Evolutionary conservation across 2,888 invertebrate genomes (phyloP).

Genomic region (Hypolimnas misippus): DNA sequence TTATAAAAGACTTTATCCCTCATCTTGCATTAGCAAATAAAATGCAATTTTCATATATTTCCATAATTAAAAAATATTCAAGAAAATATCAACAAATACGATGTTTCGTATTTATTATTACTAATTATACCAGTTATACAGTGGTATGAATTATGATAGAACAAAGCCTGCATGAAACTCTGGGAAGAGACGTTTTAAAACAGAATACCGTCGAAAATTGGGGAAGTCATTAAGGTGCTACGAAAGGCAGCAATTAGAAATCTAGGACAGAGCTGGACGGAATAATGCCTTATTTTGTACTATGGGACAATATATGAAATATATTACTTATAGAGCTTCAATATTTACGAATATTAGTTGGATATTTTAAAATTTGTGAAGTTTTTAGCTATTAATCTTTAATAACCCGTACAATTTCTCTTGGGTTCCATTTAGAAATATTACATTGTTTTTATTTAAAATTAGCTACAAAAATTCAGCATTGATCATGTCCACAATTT

Average conservation of each 20-base stretch:
- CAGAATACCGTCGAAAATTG: constrained; percentile 67
- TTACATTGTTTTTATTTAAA: background rate
- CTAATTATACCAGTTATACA: constrained; percentile 27
- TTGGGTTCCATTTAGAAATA: background rate
- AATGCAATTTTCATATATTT: too few species aligned
- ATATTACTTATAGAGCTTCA: constrained; percentile 10
- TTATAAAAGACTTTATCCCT: too few species aligned
- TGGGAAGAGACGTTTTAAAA: constrained; percentile 59
- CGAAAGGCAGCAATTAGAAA: constrained; percentile 71
- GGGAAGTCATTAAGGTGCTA: constrained; percentile 75
- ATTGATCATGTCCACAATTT: background rate
- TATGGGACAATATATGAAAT: constrained; percentile 31
- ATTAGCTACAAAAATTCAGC: background rate
- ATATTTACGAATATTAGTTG: background rate
- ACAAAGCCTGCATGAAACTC: constrained; percentile 34
- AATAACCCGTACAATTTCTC: background rate
- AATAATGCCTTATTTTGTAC: constrained; percentile 45
- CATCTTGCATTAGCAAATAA: too few species aligned
- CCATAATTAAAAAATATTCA: too few species aligned
- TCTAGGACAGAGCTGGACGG: constrained; percentile 57
- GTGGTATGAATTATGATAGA: constrained; percentile 32
- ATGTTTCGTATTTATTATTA: constrained; percentile 23
- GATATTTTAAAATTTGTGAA: background rate
- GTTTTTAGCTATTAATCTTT: background rate
- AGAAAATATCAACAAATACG: background rate